Evolutionary conservation across 2,888 invertebrate species (phyloP), one percentile per base, ranked within the genome.

Genomic region (Nudaria mundana): DNA sequence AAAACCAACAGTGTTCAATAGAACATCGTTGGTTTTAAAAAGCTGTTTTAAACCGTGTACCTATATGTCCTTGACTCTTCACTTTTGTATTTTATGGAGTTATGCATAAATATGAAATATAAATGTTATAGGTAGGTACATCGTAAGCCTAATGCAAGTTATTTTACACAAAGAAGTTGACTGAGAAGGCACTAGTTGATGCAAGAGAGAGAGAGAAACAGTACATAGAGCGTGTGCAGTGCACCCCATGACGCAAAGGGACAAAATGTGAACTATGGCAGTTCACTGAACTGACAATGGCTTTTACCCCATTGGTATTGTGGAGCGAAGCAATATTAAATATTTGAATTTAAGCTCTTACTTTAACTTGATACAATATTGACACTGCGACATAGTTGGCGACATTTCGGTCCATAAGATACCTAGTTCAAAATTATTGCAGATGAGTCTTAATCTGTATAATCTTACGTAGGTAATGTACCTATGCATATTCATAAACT

Each of bases 231-330:
- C 66, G 66, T 75, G 80, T 76, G 80, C 83, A 75, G 80, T 76
- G 80, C 83, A 84, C 83, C 83, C 82, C 79, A 80, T 81, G 73
- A 69, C 69, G 75, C 68, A 71, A 78, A 71, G 78, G 83, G 82
- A 79, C 76, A 62, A 66, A n/a, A 52, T 46, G 46, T 67, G 68
- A 70, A 68, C 68, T 66, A 69, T 48, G 59, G 57, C 76, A 73
- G 86, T 84, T 86, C 85, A 85, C 57, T 80, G 86, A 85, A 82
- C 85, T 64, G 60, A 57, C 66, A 52, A 64, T 68, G 66, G 68
- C 66, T 71, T n/a, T 66, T 68, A 71, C 73, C 77, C 76, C 60
- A 67, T 67, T 59, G 47, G 56, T 56, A 57, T 55, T 56, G 52
- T 48, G 59, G 62, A 54, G 62, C 61, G 42, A n/a, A n/a, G 56